Evolutionary conservation across 2,888 invertebrate species (phyloP), one percentile per base, ranked within the genome.

Genomic region (Nineta flava): DNA sequence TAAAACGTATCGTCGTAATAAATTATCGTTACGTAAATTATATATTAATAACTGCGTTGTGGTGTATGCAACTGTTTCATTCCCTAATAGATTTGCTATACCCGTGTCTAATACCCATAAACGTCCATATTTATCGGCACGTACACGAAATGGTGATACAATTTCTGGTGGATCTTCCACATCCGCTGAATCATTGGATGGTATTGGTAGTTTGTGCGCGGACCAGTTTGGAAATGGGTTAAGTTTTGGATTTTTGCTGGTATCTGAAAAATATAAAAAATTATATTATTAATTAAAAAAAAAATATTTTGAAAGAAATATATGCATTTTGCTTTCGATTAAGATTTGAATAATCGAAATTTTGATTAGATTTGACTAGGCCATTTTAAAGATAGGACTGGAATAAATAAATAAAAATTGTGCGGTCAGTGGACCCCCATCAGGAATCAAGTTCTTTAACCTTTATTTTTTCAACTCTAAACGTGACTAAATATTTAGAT

Each of bases 211-310:
- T 42, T 80, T 77, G 59, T 87, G 86, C 0, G 84, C 81, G 52
- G 79, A 77, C 87, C 87, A 87, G 56, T 78, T 81, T 1, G 87
- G 87, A 57, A 81, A 87, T 0, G 87, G 87, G n/a, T 71, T 79
- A 50, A 87, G 64, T 38, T 74, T 70, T 0, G 87, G 87, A 5
- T 83, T 81, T 50, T 71, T 75, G 1, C 72, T 74, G 1, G 74
- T 68, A 60, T 83, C 83, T 83, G 72, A 26, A 74, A 74, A 50
- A 46, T 54, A 53, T 52, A 44, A 51, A 19, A 19, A 19, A 48
- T 47, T 52, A 47, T 21, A 26, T 41, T 43, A 43, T 13, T 15
- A 7, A 9, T 16, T 9, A 6, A 19, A 12, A 43, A 16, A 9
- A 6, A n/a, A 40, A n/a, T n/a, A n/a, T n/a, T n/a, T n/a, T n/a